Conservation (phyloP, 2,797 vertebrate genomes). For the Heteromormyrus szaboi region DNA sequence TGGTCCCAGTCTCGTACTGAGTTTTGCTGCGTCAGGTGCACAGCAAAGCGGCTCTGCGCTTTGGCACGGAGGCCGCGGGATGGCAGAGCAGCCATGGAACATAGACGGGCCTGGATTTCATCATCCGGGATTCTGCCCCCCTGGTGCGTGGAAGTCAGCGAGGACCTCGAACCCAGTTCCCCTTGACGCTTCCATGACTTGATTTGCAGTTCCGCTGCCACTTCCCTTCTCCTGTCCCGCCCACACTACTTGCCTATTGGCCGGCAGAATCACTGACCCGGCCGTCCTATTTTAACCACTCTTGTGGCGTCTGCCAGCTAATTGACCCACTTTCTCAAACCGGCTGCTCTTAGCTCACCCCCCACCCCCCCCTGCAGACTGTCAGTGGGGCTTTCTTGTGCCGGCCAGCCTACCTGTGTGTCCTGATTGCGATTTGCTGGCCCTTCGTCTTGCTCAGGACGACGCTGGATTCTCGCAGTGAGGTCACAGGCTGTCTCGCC, state of each 20-base stretch:
- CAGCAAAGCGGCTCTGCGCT: background rate
- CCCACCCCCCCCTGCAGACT: background rate
- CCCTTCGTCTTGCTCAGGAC: background rate
- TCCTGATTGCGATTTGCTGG: background rate
- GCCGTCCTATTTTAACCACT: background rate
- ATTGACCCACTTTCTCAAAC: constrained; percentile 10
- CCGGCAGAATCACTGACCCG: background rate
- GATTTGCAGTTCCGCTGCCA: background rate
- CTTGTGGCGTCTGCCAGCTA: background rate
- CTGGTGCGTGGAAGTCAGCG: constrained; percentile 20
- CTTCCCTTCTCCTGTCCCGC: background rate
- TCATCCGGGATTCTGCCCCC: constrained; percentile 29
- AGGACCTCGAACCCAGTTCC: background rate
- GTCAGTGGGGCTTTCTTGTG: background rate
- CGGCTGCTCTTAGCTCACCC: background rate
- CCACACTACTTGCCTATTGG: background rate
- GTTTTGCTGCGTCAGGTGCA: background rate
- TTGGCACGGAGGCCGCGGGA: background rate
- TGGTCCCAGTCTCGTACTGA: background rate
- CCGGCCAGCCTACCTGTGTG: background rate
- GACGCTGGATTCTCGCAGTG: background rate
- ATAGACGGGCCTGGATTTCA: background rate
- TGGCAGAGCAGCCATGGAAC: background rate
- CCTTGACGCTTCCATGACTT: background rate
- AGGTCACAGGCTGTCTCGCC: background rate